Conservation (phyloP, 2,888 invertebrate species). For the Leptinotarsa haldemani region DNA sequence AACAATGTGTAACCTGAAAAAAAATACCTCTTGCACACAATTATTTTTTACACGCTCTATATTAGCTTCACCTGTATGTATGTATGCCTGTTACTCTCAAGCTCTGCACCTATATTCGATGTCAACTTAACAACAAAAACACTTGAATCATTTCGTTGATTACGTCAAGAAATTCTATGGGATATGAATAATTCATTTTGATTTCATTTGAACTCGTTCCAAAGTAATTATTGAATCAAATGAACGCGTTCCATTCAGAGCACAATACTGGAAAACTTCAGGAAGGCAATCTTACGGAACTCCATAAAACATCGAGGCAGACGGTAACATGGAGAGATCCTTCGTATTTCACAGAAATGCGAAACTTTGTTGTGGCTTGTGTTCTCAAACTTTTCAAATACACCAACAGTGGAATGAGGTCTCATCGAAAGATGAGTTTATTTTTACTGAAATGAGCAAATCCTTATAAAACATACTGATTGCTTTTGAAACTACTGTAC, state of each 20-base stretch:
- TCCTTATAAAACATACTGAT: no score
- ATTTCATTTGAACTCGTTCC: conserved; percentile 3
- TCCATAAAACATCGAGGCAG: background rate
- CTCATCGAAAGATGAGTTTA: no score
- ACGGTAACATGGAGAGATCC: background rate
- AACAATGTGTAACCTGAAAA: no score
- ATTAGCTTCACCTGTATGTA: no score
- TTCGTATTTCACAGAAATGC: background rate
- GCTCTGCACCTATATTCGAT: no score
- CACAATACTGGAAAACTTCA: conserved; percentile 1
- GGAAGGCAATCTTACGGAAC: background rate
- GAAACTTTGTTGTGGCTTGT: background rate
- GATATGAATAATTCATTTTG: background rate
- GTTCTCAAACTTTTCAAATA: background rate
- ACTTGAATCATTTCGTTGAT: no score
- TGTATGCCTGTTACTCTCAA: no score
- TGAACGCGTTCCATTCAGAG: background rate
- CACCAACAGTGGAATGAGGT: background rate
- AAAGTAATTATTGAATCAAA: conserved; percentile 6
- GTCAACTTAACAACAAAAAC: no score
- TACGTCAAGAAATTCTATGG: background rate
- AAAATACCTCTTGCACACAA: no score
- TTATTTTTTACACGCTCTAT: no score
- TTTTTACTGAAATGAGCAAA: no score
- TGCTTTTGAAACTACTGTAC: no score